Evolutionary conservation across 2,797 vertebrate genomes (phyloP).

Genomic region (Adelosebastes latens): DNA sequence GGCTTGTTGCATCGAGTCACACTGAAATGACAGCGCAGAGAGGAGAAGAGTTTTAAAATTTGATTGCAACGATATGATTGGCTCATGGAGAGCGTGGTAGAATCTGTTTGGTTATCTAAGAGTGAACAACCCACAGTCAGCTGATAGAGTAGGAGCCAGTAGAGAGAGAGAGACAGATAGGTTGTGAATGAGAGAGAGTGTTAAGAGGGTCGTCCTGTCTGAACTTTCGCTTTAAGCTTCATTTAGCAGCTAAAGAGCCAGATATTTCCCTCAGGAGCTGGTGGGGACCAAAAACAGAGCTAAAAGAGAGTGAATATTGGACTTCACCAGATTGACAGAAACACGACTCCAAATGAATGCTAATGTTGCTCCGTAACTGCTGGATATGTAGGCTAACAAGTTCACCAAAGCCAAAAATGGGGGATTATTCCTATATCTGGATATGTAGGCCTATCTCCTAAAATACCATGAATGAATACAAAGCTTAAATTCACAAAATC

Average conservation of each 20-base stretch:
- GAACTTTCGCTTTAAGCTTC: too few species aligned
- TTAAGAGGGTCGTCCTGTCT: too few species aligned
- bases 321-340: background rate
- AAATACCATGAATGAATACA: background rate
- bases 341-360: background rate
- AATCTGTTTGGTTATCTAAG: too few species aligned
- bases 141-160: too few species aligned
- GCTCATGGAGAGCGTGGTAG: too few species aligned
- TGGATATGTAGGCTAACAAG: background rate
- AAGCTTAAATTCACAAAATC: background rate
- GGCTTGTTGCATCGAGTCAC: too few species aligned
- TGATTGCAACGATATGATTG: too few species aligned
- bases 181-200: too few species aligned
- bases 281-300: background rate
- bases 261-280: background rate
- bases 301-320: background rate
- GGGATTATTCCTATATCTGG: background rate
- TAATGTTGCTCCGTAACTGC: background rate
- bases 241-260: background rate
- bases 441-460: background rate
- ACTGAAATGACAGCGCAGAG: too few species aligned
- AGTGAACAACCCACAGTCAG: too few species aligned
- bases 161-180: too few species aligned
- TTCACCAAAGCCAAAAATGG: background rate
- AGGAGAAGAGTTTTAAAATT: too few species aligned